Evolutionary conservation across 2,113 vertebrate genomes (phyloP), one percentile per base, ranked within the genome.

Genomic region (Nannospalax galili): DNA sequence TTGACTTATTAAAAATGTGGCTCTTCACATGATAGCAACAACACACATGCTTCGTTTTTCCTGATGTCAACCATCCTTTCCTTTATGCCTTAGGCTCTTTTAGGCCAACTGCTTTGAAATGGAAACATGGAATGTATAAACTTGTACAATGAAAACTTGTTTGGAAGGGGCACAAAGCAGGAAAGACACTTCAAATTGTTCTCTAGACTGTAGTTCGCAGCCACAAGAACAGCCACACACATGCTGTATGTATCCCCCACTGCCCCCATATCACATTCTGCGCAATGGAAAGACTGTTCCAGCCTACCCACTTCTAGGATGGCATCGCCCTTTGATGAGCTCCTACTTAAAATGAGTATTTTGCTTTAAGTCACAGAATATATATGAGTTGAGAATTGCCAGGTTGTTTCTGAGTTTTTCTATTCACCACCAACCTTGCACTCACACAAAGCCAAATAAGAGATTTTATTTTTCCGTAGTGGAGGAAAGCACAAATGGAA

Each of bases 101-200:
- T 92, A 82, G 97, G 89, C 94, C 95, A 84, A 98, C 96, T 93
- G 95, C 92, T 92, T 97, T 98, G 94, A 93, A 91, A 94, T 62
- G 96, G 94, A 97, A 98, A 97, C 96, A 81, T 97, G 88, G 75
- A 74, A 75, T 91, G 60, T 65, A 75, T 92, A 95, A 81, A 88
- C 45, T 95, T 95, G 72, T 56, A 87, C 26, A 30, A 82, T 35
- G 62, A 67, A 52, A 72, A 64, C 77, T 75, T 82, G 10, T 91
- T 90, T 74, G 45, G 93, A 91, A 77, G 24, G 22, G n/a, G 32
- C 75, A 62, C 74, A 14, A 22, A 5, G 2, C 45, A 84, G 24
- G 78, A 62, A 48, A 78, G 20, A 64, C 30, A 37, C 7, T 65
- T 69, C 30, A 8, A 40, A 40, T 19, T 35, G 5, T 7, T 37